Base-by-base conservation (phyloP, 2,113 vertebrate species). In the Onychostoma macrolepis region DNA sequence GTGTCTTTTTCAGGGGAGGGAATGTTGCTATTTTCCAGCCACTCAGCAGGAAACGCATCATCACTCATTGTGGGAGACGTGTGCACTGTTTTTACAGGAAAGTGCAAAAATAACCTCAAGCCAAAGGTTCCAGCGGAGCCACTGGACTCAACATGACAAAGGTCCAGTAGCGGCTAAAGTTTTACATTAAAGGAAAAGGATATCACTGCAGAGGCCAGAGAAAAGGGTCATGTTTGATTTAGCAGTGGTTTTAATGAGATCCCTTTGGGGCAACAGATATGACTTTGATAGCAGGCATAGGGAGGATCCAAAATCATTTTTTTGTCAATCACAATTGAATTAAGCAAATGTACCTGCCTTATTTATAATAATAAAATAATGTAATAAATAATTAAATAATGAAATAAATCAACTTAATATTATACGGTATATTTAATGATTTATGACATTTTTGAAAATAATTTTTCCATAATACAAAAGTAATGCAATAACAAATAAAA, bases 21-120 rank as follows among this genome's bases (percentile, higher is more conserved):
- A 96, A 97, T 96, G 92, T 93, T 90, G 97, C 74, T 96, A 96
- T 97, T 99, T 97, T 98, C 97, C 95, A 97, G 96, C 94, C 95
- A 96, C 94, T 93, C 89, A 93, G 93, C 96, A 98, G 98, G 97
- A 99, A 99, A 96, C 97, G 97, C 97, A 98, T 98, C 97, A 98
- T 86, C 89, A 96, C 94, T 97, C 95, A 97, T 97, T 98, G 97
- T 97, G 95, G 96, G 95, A 95, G 95, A 90, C 91, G 91, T 93
- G 58, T 85, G 91, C 89, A 15, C 90, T 95, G 94, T 96, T 97
- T 97, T 96, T 95, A 98, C 96, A 98, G 97, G 97, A 98, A 99
- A 97, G 96, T 94, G 94, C 95, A 98, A 98, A 99, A 98, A 99
- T 98, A 98, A 97, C 97, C 94, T 94, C 93, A 69, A 93, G 90